Base-by-base conservation (phyloP, 1,140 invertebrate genomes). In the Eubasilissa regina region DNA sequence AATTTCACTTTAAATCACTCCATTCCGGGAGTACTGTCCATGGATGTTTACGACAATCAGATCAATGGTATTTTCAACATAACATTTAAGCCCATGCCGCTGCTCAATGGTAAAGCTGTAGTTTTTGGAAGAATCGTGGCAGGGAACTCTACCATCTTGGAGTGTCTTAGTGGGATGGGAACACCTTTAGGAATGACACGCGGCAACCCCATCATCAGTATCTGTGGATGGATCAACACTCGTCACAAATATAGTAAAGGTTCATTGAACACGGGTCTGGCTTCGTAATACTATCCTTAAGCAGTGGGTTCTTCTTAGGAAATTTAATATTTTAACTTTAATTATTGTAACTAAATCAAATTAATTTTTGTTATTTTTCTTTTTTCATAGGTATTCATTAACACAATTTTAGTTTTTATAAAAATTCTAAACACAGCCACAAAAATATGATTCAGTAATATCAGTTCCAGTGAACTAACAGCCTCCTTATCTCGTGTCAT, bases 1-100 rank as follows among this genome's bases (percentile, higher is more conserved):
- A 85, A 81, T 74, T 87, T 82, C 43, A 66, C 55, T 1, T 83
- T 89, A 0, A 87, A 87, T 45, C 88, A 89, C 75, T 82, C 85
- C n/a, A 86, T 89, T 13, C 88, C 88, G 76, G 88, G 88, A 72
- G 85, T 87, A 4, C 48, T 89, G 19, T 89, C 88, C 4, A 89
- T 89, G 88, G 85, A 84, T 6, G 85, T 88, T 11, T 84, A 83
- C 0, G 85, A 87, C 44, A 85, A 86, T 68, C 85, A 87, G 15
- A 77, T 77, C 13, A 85, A 79, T 19, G 88, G 87, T 3, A 87
- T 87, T 45, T 89, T 89, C 75, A 89, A 89, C 80, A 87, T 89
- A 6, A 87, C 87, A 70, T 89, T 89, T 78, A 89, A 88, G 62
- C 87, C 88, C 3, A 81, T 89, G 66, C 85, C 87, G 12, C 87